Evolutionary conservation across 1,140 invertebrate species (phyloP).

Genomic region (Sarcophaga peregrina): DNA sequence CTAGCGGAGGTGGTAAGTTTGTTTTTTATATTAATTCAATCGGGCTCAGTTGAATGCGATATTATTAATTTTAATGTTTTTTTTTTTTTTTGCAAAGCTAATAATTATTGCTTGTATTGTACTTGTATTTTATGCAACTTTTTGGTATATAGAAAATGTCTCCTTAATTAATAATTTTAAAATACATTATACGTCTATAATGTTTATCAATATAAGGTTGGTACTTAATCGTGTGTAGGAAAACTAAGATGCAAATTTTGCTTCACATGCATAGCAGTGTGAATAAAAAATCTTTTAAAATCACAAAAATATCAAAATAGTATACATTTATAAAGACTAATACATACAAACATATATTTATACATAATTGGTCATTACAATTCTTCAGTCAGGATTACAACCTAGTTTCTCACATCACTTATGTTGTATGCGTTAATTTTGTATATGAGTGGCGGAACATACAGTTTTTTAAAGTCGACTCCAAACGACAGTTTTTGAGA

Average conservation of each 20-base stretch:
- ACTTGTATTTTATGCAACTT: not conserved
- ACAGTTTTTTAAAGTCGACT: no score
- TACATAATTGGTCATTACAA: no score
- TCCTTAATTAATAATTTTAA: not conserved
- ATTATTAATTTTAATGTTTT: constrained; percentile 12
- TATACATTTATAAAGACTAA: no score
- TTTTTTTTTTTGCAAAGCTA: not conserved
- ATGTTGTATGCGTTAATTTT: no score
- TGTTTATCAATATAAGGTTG: not conserved
- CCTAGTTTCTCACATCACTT: no score
- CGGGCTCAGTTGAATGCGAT: not conserved
- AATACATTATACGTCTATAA: not conserved
- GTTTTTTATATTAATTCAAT: not conserved
- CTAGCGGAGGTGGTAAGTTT: not conserved
- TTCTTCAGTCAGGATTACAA: no score
- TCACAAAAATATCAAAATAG: no score
- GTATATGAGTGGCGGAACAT: no score
- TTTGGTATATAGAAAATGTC: not conserved
- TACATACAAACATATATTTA: no score
- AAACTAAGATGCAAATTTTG: not conserved
- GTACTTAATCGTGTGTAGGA: not conserved
- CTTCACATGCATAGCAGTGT: not conserved
- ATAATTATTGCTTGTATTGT: not conserved
- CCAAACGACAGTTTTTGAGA: no score
- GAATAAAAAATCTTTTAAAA: no score